Percentiles rank a stretch among this genome's conserved stretches.
phyloP scores from a whole-genome alignment of 2,888 invertebrate genomes.

The Tridacna gigas region DNA sequence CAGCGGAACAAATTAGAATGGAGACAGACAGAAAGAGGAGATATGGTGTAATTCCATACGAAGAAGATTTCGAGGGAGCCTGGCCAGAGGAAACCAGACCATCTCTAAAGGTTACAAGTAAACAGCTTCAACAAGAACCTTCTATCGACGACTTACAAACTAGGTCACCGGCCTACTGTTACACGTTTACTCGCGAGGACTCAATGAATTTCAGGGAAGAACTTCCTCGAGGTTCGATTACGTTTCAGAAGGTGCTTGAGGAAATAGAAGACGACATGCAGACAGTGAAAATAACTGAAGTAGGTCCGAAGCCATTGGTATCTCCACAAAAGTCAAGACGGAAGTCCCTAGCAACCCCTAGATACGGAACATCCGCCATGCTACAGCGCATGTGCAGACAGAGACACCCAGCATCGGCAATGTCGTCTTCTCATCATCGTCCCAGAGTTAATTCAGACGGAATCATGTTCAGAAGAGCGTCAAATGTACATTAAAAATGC shows the following conservation, averaged over 20 bases:
- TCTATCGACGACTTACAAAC: too few species aligned
- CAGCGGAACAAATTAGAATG: too few species aligned
- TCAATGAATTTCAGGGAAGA: constrained; percentile 26
- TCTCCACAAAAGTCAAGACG: constrained; percentile 1
- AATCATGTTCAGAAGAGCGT: neutral
- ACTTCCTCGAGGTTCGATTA: constrained; percentile 44
- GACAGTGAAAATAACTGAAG: constrained; percentile 13
- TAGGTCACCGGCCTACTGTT: neutral
- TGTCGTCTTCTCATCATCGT: neutral
- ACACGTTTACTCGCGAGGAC: neutral
- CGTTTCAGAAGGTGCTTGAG: constrained; percentile 44
- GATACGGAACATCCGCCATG: neutral
- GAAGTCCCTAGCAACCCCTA: constrained; percentile 13
- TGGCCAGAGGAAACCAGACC: constrained; percentile 4
- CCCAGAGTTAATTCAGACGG: constrained; percentile 17
- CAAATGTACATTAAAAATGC: neutral
- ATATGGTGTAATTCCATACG: neutral
- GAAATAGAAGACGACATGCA: constrained; percentile 45
- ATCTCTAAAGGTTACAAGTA: neutral
- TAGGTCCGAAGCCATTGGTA: neutral
- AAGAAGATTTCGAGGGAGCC: constrained; percentile 8
- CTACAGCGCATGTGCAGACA: neutral
- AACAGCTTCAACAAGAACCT: neutral
- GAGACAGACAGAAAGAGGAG: neutral
- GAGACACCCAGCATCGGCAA: neutral